These are phyloP conservation scores for Teinopalpus imperialis DNA, from an alignment of 2,888 invertebrate genomes.

Conservation along the genomic window DNA sequence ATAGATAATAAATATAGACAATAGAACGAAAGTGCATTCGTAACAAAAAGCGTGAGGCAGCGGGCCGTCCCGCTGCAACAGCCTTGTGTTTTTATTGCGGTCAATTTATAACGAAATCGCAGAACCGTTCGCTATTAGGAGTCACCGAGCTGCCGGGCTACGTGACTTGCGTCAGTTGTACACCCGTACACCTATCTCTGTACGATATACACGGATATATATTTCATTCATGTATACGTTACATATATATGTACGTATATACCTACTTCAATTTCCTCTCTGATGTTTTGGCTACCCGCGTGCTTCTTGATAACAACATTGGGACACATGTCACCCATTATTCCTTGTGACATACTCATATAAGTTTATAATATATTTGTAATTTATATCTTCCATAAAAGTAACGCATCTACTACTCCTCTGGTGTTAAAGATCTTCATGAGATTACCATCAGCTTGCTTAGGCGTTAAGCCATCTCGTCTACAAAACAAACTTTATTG, in stretches of 20 bases:
- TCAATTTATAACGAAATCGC: slow-evolving; percentile 30
- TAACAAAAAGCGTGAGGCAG: too few relatives aligned
- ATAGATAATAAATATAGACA: too few relatives aligned
- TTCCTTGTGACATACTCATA: slow-evolving; percentile 1
- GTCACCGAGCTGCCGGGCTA: slow-evolving; percentile 16
- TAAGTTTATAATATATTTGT: too few relatives aligned
- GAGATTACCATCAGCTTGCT: too few relatives aligned
- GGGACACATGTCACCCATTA: slow-evolving; percentile 21
- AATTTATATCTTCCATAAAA: too few relatives aligned
- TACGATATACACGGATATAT: neutral
- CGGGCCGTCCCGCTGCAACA: neutral
- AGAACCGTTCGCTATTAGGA: slow-evolving; percentile 26
- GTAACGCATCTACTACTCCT: too few relatives aligned
- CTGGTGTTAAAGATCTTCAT: too few relatives aligned
- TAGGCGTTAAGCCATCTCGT: too few relatives aligned
- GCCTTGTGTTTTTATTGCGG: slow-evolving; percentile 24
- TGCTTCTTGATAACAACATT: slow-evolving; percentile 23
- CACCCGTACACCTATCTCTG: neutral
- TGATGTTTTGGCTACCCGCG: slow-evolving; percentile 23
- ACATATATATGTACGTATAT: neutral
- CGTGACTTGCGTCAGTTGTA: slow-evolving; percentile 25
- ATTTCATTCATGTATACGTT: neutral
- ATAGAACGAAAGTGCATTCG: too few relatives aligned
- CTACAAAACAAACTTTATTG: too few relatives aligned
- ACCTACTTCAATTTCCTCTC: slow-evolving; percentile 16